Evolutionary conservation across 2,113 vertebrate genomes (phyloP).

Genomic region (Oryzias javanicus): DNA sequence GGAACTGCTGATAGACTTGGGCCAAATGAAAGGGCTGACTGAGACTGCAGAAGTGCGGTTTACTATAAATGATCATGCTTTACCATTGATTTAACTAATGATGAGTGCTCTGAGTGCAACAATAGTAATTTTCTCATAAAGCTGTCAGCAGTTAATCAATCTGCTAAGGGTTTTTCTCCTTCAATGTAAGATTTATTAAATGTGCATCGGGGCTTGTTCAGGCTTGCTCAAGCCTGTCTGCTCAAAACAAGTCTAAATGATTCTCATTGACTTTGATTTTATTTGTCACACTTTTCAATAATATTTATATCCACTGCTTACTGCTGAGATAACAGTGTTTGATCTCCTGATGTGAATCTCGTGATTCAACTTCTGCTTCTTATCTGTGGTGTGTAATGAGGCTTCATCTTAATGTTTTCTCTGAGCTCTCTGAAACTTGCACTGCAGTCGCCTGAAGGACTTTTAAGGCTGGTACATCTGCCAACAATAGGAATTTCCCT

Average conservation of each 20-base stretch:
- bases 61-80: conserved; percentile 74
- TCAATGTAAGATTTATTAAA: conserved; percentile 89
- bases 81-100: conserved; percentile 81
- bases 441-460: conserved; percentile 71
- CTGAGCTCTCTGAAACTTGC: conserved; percentile 71
- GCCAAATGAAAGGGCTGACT: conserved; percentile 69
- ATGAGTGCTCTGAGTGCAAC: conserved; percentile 78
- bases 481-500: conserved; percentile 83
- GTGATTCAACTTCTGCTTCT: neutral
- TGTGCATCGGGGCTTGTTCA: conserved; percentile 72
- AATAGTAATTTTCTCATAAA: conserved; percentile 83
- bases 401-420: conserved; percentile 51
- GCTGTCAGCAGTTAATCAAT: conserved; percentile 88
- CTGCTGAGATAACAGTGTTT: neutral
- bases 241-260: conserved; percentile 69
- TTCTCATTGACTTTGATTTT: conserved; percentile 71
- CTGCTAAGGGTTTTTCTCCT: conserved; percentile 82
- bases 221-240: conserved; percentile 79
- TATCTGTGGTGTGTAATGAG: conserved; percentile 26
- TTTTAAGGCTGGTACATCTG: conserved; percentile 68
- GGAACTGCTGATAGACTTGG: conserved; percentile 68
- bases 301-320: conserved; percentile 60
- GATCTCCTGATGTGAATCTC: no score
- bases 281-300: conserved; percentile 71
- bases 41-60: conserved; percentile 57